Evolutionary conservation across 2,888 invertebrate genomes (phyloP), one percentile per base, ranked within the genome.

Genomic region (Uloborus plumipes): DNA sequence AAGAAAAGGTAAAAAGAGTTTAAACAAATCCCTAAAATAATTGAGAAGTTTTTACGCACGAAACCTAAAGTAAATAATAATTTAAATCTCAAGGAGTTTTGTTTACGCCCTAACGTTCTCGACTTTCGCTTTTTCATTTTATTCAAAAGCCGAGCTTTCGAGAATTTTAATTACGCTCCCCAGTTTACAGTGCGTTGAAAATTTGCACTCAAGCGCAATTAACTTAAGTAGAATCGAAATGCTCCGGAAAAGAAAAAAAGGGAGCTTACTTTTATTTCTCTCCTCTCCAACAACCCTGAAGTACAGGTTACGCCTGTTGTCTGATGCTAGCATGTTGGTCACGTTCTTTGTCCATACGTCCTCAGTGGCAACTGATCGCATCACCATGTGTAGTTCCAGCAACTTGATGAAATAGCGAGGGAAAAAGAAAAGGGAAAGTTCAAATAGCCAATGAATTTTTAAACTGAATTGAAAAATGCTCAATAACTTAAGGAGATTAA

Each of bases 341-440:
- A 84, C 76, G 61, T 73, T 71, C 55, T 78, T 73, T 58, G 65
- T 78, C 82, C 78, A 82, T 22, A 84, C 84, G 50, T 86, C 86
- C 53, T 84, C 83, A 18, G 81, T 75, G 13, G 84, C 83, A 18
- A 96, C 90, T 81, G 93, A 91, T 86, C 94, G 93, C 85, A 80
- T 78, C 22, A 96, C 94, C 86, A 95, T 91, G 89, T 97, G 96
- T 88, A 96, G 92, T 87, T 93, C 93, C 71, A 96, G 89, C 86
- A 96, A 94, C 85, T 95, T 31, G 15, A 59, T 47, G n/a, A 39
- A 20, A 49, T 47, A 26, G 22, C 18, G 7, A 39, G 39, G 39
- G 39, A 11, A 39, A 39, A 39, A 39, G 39, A 39, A 39, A n/a
- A 39, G 39, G 26, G 9, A 39, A 39, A 39, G 20, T 49, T 61